Percentiles rank a stretch among this genome's conserved stretches.
These are phyloP conservation scores for Cinara cedri DNA, from an alignment of 2,888 invertebrate species.

Conservation along the genomic window DNA sequence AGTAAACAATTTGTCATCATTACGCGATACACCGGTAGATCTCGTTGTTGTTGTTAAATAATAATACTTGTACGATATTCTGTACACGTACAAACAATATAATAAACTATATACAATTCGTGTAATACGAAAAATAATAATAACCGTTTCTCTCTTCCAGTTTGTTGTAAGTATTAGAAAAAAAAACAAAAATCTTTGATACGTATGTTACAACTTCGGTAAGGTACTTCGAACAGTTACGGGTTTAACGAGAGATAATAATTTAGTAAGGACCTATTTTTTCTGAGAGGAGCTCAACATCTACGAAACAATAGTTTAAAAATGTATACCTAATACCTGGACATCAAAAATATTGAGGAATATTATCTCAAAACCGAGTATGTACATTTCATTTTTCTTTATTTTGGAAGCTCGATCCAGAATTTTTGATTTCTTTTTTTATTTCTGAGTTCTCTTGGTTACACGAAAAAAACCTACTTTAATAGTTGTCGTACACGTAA, in stretches of 20 bases:
- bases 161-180: neutral
- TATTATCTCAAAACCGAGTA: no score
- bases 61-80: neutral
- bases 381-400: no score
- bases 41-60: neutral
- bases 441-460: no score
- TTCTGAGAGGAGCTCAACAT: no score
- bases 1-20: slow-evolving; percentile 1
- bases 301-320: no score
- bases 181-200: neutral
- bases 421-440: no score
- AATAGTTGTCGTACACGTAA: no score
- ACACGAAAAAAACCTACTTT: no score
- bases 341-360: no score
- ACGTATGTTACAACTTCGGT: neutral
- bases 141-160: neutral
- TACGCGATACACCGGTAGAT: neutral
- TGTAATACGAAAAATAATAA: neutral
- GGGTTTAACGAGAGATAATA: neutral
- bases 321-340: no score
- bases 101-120: neutral
- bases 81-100: neutral
- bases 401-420: no score
- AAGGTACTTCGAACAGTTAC: neutral
- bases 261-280: no score